A percentile compares a stretch with the other conserved stretches of the same genome.
Conservation (phyloP, 1,140 invertebrate genomes). For the Drosophila triauraria region DNA sequence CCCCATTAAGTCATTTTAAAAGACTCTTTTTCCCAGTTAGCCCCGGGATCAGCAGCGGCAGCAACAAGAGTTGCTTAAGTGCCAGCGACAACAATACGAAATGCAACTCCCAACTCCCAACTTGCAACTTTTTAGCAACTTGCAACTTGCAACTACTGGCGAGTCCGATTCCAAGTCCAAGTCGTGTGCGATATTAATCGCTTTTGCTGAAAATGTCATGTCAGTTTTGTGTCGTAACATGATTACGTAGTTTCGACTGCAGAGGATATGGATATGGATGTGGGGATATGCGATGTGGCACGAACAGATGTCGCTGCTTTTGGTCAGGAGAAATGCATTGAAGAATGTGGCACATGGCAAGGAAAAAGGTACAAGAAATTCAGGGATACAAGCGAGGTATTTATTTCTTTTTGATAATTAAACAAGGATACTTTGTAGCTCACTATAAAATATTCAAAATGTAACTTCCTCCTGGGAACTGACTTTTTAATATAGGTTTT, state of each 20-base stretch:
- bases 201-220: constrained; percentile 83
- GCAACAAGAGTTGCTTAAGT: constrained; percentile 26
- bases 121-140: constrained; percentile 33
- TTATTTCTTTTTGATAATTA: no score
- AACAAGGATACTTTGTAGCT: neutral
- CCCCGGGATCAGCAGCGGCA: constrained; percentile 36
- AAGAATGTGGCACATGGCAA: neutral
- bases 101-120: constrained; percentile 45
- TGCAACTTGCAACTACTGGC: constrained; percentile 30
- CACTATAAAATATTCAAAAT: neutral
- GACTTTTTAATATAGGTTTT: neutral
- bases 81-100: constrained; percentile 62
- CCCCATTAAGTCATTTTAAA: constrained; percentile 84
- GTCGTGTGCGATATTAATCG: constrained; percentile 84
- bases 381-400: no score
- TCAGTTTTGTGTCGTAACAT: constrained; percentile 83
- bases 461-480: neutral
- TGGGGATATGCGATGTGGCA: constrained; percentile 40
- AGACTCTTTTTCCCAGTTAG: constrained; percentile 59
- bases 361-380: neutral
- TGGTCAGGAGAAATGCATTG: neutral
- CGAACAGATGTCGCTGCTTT: constrained; percentile 35
- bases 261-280: constrained; percentile 41
- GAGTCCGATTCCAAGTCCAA: constrained; percentile 35
- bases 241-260: constrained; percentile 66